These are phyloP conservation scores for Allolobophora icterica DNA, from an alignment of 2,888 invertebrate species.

Conservation along the genomic window DNA sequence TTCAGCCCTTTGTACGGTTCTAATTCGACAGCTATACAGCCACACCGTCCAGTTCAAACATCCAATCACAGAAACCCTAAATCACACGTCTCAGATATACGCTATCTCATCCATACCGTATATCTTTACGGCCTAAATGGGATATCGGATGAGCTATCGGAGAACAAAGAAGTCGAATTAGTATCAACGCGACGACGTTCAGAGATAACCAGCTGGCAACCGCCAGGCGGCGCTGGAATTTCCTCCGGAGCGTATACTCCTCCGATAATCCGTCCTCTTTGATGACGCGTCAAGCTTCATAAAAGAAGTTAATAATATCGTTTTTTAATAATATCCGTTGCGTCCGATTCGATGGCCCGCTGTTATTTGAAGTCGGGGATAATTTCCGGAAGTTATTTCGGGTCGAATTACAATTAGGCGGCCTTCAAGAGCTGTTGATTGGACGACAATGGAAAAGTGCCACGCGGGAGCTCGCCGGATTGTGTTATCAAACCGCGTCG, in stretches of 20 bases:
- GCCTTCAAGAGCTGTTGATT: not conserved
- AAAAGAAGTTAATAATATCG: conserved; percentile 1
- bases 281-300: not conserved
- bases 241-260: not conserved
- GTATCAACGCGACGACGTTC: not conserved
- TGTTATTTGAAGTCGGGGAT: not conserved
- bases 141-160: not conserved
- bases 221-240: not conserved
- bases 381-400: not conserved
- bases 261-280: not conserved
- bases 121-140: not conserved
- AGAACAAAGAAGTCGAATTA: conserved; percentile 8
- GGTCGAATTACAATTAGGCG: not conserved
- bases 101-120: not conserved
- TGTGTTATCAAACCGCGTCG: not conserved
- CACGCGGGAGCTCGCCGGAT: not conserved
- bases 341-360: not conserved
- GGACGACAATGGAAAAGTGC: not conserved
- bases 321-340: not conserved
- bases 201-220: conserved; percentile 2
- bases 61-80: not conserved
- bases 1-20: not conserved
- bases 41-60: not conserved
- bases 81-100: not conserved
- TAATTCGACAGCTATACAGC: not conserved